Conservation (phyloP, 2,888 invertebrate genomes). For the Conistra vaccinii region DNA sequence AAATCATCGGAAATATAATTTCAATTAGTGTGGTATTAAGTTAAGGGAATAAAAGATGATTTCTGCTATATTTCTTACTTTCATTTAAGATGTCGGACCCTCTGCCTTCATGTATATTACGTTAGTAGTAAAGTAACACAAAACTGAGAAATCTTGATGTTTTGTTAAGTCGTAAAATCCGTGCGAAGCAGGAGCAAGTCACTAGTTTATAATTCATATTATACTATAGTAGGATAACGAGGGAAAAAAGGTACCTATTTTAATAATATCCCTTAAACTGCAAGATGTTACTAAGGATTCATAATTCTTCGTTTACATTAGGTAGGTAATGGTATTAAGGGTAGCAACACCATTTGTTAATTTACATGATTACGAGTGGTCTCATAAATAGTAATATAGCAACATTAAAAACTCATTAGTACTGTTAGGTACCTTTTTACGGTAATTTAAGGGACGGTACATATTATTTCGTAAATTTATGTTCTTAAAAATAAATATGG, state of each 20-base stretch:
- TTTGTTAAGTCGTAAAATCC: too few relatives aligned
- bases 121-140: too few relatives aligned
- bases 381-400: conserved; percentile 42
- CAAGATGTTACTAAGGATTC: conserved; percentile 1
- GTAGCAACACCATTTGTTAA: conserved; percentile 23
- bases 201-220: too few relatives aligned
- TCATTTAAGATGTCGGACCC: too few relatives aligned
- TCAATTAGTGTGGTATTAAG: too few relatives aligned
- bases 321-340: not conserved
- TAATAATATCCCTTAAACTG: conserved; percentile 8
- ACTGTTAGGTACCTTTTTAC: conserved; percentile 18
- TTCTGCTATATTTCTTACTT: too few relatives aligned
- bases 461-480: conserved; percentile 5
- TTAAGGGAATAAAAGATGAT: too few relatives aligned
- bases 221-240: not conserved
- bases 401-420: conserved; percentile 57
- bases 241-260: not conserved
- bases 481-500: not conserved
- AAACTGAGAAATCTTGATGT: too few relatives aligned
- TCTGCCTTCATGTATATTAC: too few relatives aligned
- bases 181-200: too few relatives aligned
- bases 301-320: conserved; percentile 20
- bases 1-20: too few relatives aligned
- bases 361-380: conserved; percentile 35
- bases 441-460: conserved; percentile 5